Conservation (phyloP, 2,888 invertebrate genomes). For the Eupithecia vulgata region DNA sequence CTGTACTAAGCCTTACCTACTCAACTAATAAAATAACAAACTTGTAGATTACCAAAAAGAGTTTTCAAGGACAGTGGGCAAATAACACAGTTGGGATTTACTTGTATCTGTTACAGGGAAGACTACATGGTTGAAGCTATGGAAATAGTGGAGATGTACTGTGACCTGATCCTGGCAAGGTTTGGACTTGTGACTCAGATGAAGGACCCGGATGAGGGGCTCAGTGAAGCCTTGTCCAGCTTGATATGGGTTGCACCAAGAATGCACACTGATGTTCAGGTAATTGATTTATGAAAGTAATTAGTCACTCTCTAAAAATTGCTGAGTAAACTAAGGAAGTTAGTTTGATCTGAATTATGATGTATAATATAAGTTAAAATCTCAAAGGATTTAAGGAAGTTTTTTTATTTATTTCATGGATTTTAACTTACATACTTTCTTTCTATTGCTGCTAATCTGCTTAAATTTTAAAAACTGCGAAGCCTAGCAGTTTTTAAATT, state of each 20-base stretch:
- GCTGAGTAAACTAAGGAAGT: not conserved
- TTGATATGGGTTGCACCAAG: constrained; percentile 99
- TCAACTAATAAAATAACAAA: not conserved
- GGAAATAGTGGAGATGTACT: constrained; percentile 99
- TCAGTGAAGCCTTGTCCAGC: constrained; percentile 97
- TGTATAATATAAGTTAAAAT: not conserved
- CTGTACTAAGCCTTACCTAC: not conserved
- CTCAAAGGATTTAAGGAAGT: too few species aligned
- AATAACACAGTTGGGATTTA: not conserved
- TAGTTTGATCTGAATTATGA: too few species aligned
- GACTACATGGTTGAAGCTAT: constrained; percentile 99
- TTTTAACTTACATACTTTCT: too few species aligned
- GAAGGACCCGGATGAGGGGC: constrained; percentile 97
- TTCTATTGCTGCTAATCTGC: too few species aligned
- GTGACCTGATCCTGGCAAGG: constrained; percentile 97
- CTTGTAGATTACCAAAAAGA: not conserved
- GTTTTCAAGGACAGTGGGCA: not conserved
- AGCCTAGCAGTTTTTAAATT: not conserved
- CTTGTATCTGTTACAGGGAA: constrained; percentile 86
- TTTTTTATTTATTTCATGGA: too few species aligned
- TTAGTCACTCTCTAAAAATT: not conserved
- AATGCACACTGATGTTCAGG: constrained; percentile 92
- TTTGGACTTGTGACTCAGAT: constrained; percentile 98
- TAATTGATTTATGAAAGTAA: not conserved
- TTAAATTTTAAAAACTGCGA: too few species aligned